Base-by-base conservation (phyloP, 2,113 vertebrate species). In the Mirza zaza region DNA sequence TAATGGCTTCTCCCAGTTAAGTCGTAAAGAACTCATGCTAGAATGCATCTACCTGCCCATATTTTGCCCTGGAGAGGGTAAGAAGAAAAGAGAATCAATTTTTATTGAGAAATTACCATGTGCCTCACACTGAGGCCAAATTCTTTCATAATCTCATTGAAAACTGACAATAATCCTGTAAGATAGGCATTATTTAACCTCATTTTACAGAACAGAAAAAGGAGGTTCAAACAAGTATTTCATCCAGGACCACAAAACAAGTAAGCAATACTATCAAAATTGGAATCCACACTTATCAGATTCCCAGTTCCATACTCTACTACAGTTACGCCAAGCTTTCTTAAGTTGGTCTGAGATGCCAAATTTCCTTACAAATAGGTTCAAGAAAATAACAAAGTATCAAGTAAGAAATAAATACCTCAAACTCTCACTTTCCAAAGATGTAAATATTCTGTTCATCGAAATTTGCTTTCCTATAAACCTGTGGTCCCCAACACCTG, bases 381-480 rank as follows among this genome's bases (percentile, higher is more conserved):
- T 97, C 32, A 71, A 90, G 68, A 96, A 97, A 86, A 55, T 45
- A 59, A 94, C 65, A 84, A 57, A 65, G n/a, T 65, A 84, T 90
- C 57, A 82, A n/a, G 57, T 82, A 90, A 39, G n/a, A 87, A 92
- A 96, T 93, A 85, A 94, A 87, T 32, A 95, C 7, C 29, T 88
- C 52, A 84, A 65, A 83, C 13, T 85, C 34, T 61, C 39, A 97
- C 68, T 85, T 97, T 45, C 52, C 59, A 93, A 90, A 91, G 39
- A 96, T 50, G 73, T n/a, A 15, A 96, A 42, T 94, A 91, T 80
- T 88, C 90, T 76, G 52, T 59, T 84, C 14, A 94, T 70, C 57
- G 93, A 91, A 94, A 83, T 93, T 59, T 92, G 29, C 82, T 92
- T 81, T 92, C 55, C 76, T 92, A n/a, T 67, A 76, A 97, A 94